Conservation (phyloP, 2,113 vertebrate genomes). For the Edolisoma coerulescens region DNA sequence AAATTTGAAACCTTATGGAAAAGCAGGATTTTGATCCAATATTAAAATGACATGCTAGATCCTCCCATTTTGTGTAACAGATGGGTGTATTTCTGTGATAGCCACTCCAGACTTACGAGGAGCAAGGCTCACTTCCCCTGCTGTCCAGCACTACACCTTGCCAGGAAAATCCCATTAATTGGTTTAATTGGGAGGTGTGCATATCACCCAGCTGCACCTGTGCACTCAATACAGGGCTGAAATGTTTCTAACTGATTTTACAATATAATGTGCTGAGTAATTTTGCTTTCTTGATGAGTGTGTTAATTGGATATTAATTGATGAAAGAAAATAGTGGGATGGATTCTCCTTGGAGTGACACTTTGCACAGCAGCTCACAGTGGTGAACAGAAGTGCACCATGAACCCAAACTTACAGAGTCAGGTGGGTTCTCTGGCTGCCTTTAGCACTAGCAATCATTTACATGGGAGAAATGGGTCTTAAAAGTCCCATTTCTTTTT, state of each 20-base stretch:
- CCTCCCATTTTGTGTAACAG: background rate
- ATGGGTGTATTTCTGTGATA: background rate
- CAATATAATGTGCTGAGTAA: background rate
- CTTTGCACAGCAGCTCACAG: background rate
- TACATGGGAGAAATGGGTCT: background rate
- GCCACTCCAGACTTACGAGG: background rate
- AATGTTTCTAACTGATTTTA: background rate
- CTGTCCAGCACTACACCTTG: background rate
- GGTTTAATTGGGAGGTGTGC: background rate
- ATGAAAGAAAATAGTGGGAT: constrained; percentile 33
- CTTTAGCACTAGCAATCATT: background rate
- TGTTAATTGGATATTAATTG: constrained; percentile 68
- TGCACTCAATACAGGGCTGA: background rate
- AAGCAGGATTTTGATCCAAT: background rate
- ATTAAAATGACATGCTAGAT: background rate
- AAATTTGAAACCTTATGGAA: background rate
- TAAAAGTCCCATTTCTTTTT: background rate
- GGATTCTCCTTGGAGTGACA: constrained; percentile 19
- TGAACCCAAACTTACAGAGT: background rate
- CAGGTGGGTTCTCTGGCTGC: background rate
- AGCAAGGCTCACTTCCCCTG: background rate
- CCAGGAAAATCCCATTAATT: background rate
- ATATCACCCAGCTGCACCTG: background rate
- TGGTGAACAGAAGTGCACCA: background rate
- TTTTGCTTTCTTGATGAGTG: constrained; percentile 5